These are phyloP conservation scores for Drosophila kohkoa DNA, from an alignment of 1,140 invertebrate species.

Conservation along the genomic window DNA sequence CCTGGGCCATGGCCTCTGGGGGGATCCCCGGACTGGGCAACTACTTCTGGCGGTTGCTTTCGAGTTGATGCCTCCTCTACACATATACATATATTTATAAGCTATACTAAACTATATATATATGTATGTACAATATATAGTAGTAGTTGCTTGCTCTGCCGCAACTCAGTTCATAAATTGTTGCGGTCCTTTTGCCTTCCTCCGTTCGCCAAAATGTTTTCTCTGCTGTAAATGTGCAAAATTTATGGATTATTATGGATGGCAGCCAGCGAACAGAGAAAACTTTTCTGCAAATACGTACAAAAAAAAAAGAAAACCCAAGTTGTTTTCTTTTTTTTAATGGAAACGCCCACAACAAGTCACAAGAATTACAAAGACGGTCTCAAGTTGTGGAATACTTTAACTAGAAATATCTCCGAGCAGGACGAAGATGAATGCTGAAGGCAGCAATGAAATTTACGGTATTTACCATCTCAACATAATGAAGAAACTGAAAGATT, in stretches of 20 bases:
- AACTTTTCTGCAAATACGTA: conserved; percentile 38
- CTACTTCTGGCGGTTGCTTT: conserved; percentile 69
- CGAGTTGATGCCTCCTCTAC: conserved; percentile 37
- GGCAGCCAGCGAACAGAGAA: conserved; percentile 29
- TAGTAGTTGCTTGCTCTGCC: conserved; percentile 41
- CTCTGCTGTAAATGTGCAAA: conserved; percentile 31
- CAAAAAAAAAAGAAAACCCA: conserved; percentile 34
- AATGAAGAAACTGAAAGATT: no score
- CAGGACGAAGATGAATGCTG: no score
- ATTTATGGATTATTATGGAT: conserved; percentile 41
- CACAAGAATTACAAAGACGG: not conserved
- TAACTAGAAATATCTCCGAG: not conserved
- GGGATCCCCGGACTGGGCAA: conserved; percentile 68
- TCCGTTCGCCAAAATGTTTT: conserved; percentile 16
- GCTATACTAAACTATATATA: conserved; percentile 9
- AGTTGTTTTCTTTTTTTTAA: conserved; percentile 43
- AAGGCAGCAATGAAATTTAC: not conserved
- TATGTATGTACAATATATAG: conserved; percentile 4
- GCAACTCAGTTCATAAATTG: conserved; percentile 81
- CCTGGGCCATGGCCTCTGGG: not conserved
- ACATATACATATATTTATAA: not conserved
- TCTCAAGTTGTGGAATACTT: not conserved
- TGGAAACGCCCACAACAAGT: conserved; percentile 48
- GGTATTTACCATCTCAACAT: no score
- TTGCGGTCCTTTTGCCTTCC: conserved; percentile 44